Base-by-base conservation (phyloP, 2,797 vertebrate genomes). In the Buceros bicornis region DNA sequence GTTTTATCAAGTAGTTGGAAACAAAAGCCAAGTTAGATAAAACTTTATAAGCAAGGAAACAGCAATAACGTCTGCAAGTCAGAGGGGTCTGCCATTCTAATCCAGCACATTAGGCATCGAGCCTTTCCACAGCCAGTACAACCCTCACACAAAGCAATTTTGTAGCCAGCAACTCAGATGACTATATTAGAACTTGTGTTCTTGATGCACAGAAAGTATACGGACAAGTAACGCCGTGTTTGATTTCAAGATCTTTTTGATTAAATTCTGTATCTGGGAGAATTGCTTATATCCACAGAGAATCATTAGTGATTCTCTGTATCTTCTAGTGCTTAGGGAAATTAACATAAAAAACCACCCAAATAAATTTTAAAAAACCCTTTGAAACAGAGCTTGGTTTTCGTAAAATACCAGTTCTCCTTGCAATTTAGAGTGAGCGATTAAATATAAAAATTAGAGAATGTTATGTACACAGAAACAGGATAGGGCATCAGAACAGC, bases 221-320 rank as follows among this genome's bases (percentile, higher is more conserved):
- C 45, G 47, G 40, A 24, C 17, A 77, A 58, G 50, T 65, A 48
- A 89, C 35, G 15, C 33, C 28, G 54, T 7, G 4, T 73, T 96
- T 93, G 19, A 78, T 79, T 85, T 81, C 76, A 82, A 87, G 69
- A 71, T 56, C 60, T 86, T 69, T 76, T 91, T 84, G 47, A 89
- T 91, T 83, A 82, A 93, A 87, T 89, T 89, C 57, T 12, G 0
- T 57, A 40, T 66, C 76, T 93, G 35, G 65, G 26, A 93, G 84
- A 69, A 82, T 81, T 48, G 57, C 64, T 91, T 82, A 29, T 10
- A 65, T 82, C 57, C 56, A 67, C 65, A 48, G 82, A 87, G 69
- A 96, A 65, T 31, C n/a, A 47, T 16, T 87, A 79, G 93, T 87
- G 61, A 88, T 95, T 95, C 86, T 33, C 74, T 95, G 61, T 58